These are phyloP conservation scores for Amphiura filiformis DNA, from an alignment of 35 echinoderm and acorn worm genomes.

Conservation along the genomic window DNA sequence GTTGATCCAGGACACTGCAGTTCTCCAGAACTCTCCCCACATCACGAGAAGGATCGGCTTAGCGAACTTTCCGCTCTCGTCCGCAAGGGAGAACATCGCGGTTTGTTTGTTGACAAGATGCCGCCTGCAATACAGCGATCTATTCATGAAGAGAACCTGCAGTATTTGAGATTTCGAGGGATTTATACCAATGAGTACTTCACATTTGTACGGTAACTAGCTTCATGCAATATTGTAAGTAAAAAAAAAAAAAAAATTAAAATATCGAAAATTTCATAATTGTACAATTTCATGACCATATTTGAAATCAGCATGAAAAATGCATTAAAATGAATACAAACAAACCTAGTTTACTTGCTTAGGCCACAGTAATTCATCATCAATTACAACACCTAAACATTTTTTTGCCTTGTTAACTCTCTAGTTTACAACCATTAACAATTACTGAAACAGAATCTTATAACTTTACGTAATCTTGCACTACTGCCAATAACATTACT, in stretches of 20 bases:
- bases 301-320: too few relatives aligned
- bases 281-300: too few relatives aligned
- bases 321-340: too few relatives aligned
- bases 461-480: too few relatives aligned
- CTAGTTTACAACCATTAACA: too few relatives aligned
- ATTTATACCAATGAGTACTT: slow-evolving; percentile 91
- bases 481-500: too few relatives aligned
- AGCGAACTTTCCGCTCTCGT: slow-evolving; percentile 88
- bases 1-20: slow-evolving; percentile 52
- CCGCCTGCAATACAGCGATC: slow-evolving; percentile 74
- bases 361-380: too few relatives aligned
- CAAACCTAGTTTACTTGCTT: too few relatives aligned
- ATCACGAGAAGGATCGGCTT: slow-evolving; percentile 70
- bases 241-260: not conserved
- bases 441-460: too few relatives aligned
- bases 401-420: too few relatives aligned
- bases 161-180: slow-evolving; percentile 72
- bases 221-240: slow-evolving; percentile 91
- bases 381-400: too few relatives aligned
- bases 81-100: slow-evolving; percentile 82
- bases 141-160: slow-evolving; percentile 82
- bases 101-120: slow-evolving; percentile 90
- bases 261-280: too few relatives aligned
- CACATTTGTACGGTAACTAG: slow-evolving; percentile 75
- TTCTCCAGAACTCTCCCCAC: slow-evolving; percentile 89